Evolutionary conservation across 2,113 vertebrate species (phyloP), one percentile per base, ranked within the genome.

Genomic region (Heteronetta atricapilla): DNA sequence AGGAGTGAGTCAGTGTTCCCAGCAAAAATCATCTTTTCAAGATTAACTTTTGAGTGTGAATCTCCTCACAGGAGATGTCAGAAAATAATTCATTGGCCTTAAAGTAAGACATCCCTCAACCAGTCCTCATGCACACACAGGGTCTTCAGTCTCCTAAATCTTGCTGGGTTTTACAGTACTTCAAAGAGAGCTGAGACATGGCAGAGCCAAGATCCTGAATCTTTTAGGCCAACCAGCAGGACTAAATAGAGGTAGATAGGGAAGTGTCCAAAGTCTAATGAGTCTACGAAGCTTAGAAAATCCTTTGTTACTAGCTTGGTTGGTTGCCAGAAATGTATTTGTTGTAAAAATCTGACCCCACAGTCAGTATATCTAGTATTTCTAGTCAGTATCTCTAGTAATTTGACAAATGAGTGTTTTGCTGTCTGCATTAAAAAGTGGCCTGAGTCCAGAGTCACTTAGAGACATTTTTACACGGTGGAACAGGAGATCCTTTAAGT

Each of bases 1-100:
- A 77, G 52, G 60, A 78, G 36, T 92, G 95, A 96, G 60, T 94
- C 90, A 94, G 58, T 68, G 77, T 72, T 96, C 83, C 56, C 64
- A 33, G 60, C 68, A 87, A 86, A 88, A 82, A 74, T 21, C 62
- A 80, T 28, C 62, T 67, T 69, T 85, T 86, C 63, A 63, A 60
- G 73, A 93, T 42, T 75, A 83, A 68, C 69, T 68, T 70, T 21
- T 13, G 53, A 60, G 72, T 62, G 50, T 36, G 50, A 91, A 38
- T 73, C 36, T 87, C 28, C 38, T 70, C 53, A 29, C 79, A 86
- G 56, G 40, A 86, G 63, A 76, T 72, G 68, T 56, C 86, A 86
- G 73, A 58, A 92, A 93, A 88, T 76, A 94, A 74, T 82, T 31
- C 12, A 33, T 4, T 85, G 11, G 78, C 48, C 62, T 89, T 82